Evolutionary conservation across 1,140 invertebrate species (phyloP).

Genomic region (Cyclina sinensis): DNA sequence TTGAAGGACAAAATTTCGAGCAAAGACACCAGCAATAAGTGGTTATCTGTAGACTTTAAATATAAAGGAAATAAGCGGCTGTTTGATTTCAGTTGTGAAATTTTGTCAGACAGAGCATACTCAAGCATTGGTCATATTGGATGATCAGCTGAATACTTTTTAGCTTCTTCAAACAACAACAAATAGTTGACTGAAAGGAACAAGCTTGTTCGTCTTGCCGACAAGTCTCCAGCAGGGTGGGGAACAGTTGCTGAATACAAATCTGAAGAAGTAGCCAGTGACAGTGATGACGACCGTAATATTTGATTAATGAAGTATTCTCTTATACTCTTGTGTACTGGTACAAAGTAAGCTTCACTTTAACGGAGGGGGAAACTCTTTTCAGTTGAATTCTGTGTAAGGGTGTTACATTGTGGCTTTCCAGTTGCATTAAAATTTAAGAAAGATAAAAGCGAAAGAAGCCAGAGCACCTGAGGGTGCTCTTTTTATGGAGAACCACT

Average conservation of each 20-base stretch:
- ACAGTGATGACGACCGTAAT: constrained; percentile 38
- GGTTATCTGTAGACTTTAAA: not conserved
- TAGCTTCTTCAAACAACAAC: not conserved
- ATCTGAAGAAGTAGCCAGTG: constrained; percentile 15
- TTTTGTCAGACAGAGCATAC: not conserved
- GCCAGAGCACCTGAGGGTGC: too few species aligned
- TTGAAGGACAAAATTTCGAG: not conserved
- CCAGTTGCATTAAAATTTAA: too few species aligned
- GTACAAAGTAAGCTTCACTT: too few species aligned
- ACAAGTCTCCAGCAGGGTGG: constrained; percentile 17
- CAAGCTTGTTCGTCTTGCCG: constrained; percentile 3
- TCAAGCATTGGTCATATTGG: not conserved
- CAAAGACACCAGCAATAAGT: not conserved
- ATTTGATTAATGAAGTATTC: too few species aligned
- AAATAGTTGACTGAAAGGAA: constrained; percentile 15
- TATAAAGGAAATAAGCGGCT: constrained; percentile 7
- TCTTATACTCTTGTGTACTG: too few species aligned
- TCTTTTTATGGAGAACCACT: too few species aligned
- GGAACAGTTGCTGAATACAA: constrained; percentile 5
- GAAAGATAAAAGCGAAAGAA: too few species aligned
- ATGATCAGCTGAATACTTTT: not conserved
- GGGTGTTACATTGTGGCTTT: too few species aligned
- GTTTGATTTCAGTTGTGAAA: not conserved
- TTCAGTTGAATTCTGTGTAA: too few species aligned
- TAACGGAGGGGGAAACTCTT: too few species aligned